Conservation (phyloP, 2,113 vertebrate species). For the pig (Sus scrofa) region T2T-Sscrofa CM000830.6:130855501-130856000, state of each 20-base stretch:
- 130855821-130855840: background rate
- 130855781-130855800: background rate
- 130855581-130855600: background rate
- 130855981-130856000: background rate
- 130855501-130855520: conserved; percentile 1
- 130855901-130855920: background rate
- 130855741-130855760: conserved; percentile 3
- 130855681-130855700: background rate
- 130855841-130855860: background rate
- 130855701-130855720: background rate
- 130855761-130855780: background rate
- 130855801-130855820: background rate
- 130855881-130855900: background rate
- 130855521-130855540: conserved; percentile 37
- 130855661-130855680: background rate
- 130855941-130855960: conserved; percentile 20
- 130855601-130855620: background rate
- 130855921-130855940: conserved; percentile 27
- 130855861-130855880: background rate
- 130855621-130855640: background rate
- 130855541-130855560: conserved; percentile 48
- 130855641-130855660: background rate
- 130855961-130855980: conserved; percentile 2
- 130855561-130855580: conserved; percentile 37
- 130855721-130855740: background rate